Evolutionary conservation across 2,113 vertebrate genomes (phyloP).

Genomic region (Alces alces): DNA sequence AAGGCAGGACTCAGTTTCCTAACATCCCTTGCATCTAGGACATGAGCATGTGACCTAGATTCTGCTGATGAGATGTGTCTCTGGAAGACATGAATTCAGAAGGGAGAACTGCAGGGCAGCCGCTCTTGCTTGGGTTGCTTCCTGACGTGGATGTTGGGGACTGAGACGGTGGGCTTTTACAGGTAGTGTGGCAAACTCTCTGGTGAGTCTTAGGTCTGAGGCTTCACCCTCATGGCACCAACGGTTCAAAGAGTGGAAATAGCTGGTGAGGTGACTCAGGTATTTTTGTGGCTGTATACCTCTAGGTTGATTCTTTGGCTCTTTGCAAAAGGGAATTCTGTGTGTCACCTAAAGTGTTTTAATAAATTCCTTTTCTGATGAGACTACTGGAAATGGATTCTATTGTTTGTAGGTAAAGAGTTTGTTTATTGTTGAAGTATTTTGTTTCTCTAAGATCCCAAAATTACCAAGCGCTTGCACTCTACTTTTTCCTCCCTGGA

Average conservation of each 20-base stretch:
- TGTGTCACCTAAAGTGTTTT: background rate
- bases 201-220: background rate
- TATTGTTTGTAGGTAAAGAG: background rate
- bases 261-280: background rate
- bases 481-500: background rate
- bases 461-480: background rate
- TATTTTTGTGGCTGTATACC: background rate
- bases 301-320: background rate
- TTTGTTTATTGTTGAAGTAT: constrained; percentile 6
- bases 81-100: background rate
- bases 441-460: constrained; percentile 33
- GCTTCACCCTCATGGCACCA: background rate
- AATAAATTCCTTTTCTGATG: background rate
- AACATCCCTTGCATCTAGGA: background rate
- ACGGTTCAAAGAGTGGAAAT: background rate
- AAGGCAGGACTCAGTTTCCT: background rate
- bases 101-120: background rate
- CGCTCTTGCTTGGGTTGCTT: background rate
- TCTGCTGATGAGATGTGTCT: background rate
- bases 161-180: background rate
- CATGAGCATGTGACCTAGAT: background rate
- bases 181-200: background rate
- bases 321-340: background rate
- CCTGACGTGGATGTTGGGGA: background rate
- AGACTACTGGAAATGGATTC: background rate